Evolutionary conservation across 1,140 invertebrate genomes (phyloP).

Genomic region (Aradophagus sp.): DNA sequence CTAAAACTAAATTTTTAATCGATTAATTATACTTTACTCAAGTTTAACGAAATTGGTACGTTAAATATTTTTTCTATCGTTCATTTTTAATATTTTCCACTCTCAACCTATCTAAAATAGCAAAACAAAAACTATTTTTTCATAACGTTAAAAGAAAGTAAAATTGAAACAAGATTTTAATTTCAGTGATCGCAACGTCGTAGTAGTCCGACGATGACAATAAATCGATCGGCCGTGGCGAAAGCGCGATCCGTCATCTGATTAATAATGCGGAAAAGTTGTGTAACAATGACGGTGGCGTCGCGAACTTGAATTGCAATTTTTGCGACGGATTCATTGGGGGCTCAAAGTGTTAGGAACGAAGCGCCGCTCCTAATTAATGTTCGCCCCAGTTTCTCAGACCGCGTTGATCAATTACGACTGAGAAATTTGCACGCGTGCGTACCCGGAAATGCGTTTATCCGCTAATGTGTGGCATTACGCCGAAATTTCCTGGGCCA

Average conservation of each 20-base stretch:
- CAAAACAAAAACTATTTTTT: too few relatives aligned
- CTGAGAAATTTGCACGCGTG: slow-evolving; percentile 44
- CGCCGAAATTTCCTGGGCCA: slow-evolving; percentile 35
- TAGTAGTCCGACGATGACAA: too few relatives aligned
- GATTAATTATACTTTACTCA: too few relatives aligned
- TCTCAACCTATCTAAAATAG: too few relatives aligned
- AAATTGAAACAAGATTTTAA: too few relatives aligned
- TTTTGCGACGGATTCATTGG: slow-evolving; percentile 25
- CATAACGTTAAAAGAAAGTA: too few relatives aligned
- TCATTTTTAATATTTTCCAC: too few relatives aligned
- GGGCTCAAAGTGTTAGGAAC: slow-evolving; percentile 43
- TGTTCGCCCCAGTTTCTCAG: slow-evolving; percentile 51
- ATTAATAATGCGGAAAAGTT: slow-evolving; percentile 41
- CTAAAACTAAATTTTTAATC: too few relatives aligned
- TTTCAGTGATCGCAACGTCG: too few relatives aligned
- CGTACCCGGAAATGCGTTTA: slow-evolving; percentile 25
- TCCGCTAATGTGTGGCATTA: slow-evolving; percentile 47
- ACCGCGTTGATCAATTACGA: slow-evolving; percentile 44
- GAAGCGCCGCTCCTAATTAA: slow-evolving; percentile 48
- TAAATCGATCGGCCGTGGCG: background rate
- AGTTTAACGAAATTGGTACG: too few relatives aligned
- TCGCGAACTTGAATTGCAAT: slow-evolving; percentile 39
- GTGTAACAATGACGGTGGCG: slow-evolving; percentile 28
- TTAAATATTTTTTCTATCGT: too few relatives aligned
- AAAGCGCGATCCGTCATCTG: slow-evolving; percentile 11